Percentiles rank a stretch among this genome's conserved stretches.
phyloP scores from a whole-genome alignment of 1,140 invertebrate species.

The Charaxes varanes region DNA sequence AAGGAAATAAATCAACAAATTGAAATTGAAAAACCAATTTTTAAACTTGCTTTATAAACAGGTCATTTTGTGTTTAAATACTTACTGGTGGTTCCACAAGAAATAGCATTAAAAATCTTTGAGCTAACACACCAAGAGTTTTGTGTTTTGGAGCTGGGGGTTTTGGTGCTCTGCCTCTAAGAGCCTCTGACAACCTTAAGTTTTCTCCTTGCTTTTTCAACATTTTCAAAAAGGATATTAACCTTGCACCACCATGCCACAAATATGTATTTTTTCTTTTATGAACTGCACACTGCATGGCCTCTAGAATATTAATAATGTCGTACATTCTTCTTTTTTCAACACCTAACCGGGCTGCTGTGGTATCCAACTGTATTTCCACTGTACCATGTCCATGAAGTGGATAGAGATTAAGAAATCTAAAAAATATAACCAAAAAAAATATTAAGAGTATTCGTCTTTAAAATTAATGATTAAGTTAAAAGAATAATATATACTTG shows the following conservation, averaged over 20 bases:
- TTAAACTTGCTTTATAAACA: too few species aligned
- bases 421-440: constrained; percentile 30
- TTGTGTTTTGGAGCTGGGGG: constrained; percentile 74
- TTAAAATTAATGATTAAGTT: neutral
- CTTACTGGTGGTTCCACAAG: constrained; percentile 79
- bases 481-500: constrained; percentile 53
- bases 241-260: constrained; percentile 74
- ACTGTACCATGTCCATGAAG: constrained; percentile 59
- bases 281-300: constrained; percentile 80
- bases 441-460: neutral
- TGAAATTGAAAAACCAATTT: too few species aligned
- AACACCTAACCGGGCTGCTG: constrained; percentile 73
- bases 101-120: constrained; percentile 84
- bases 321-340: constrained; percentile 85
- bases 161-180: constrained; percentile 60
- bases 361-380: constrained; percentile 75
- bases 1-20: too few species aligned
- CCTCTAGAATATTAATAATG: constrained; percentile 85
- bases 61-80: constrained; percentile 26
- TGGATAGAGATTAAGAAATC: constrained; percentile 76
- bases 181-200: constrained; percentile 54
- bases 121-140: constrained; percentile 80
- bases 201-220: constrained; percentile 66
- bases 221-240: constrained; percentile 66
- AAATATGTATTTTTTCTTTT: constrained; percentile 77